Evolutionary conservation across 1,140 invertebrate genomes (phyloP).

Genomic region (Himalopsyche phryganea): DNA sequence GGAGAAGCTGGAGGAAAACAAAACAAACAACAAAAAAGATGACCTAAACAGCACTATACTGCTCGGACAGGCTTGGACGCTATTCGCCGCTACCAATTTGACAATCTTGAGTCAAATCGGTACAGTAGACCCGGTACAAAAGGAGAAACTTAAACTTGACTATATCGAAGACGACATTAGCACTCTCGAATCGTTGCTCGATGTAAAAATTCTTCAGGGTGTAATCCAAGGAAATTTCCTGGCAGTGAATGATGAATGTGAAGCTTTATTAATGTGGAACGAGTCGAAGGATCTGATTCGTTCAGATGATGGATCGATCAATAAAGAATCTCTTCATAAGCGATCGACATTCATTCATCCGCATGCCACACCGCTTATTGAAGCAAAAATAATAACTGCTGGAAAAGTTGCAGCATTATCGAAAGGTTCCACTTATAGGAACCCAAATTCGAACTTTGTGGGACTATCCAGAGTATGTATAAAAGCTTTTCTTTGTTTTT

Average conservation of each 20-base stretch:
- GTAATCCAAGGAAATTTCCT: slow-evolving; percentile 41
- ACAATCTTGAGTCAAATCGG: slow-evolving; percentile 43
- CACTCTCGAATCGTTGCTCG: slow-evolving; percentile 42
- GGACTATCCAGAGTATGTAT: slow-evolving; percentile 44
- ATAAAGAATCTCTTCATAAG: slow-evolving; percentile 13
- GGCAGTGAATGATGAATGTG: slow-evolving; percentile 14
- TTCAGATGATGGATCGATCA: not conserved
- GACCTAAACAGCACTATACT: slow-evolving; percentile 3
- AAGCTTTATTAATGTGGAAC: slow-evolving; percentile 12
- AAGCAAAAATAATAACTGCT: slow-evolving; percentile 38
- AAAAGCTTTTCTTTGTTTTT: too few relatives aligned
- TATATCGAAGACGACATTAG: slow-evolving; percentile 64
- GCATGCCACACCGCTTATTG: slow-evolving; percentile 39
- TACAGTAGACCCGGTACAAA: slow-evolving; percentile 71
- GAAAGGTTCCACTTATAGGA: slow-evolving; percentile 45
- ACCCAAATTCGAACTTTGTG: slow-evolving; percentile 40
- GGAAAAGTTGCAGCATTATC: slow-evolving; percentile 42
- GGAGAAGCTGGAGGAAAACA: not conserved
- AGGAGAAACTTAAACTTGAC: slow-evolving; percentile 63
- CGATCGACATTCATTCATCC: slow-evolving; percentile 38
- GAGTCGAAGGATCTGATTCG: slow-evolving; percentile 14
- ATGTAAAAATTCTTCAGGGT: slow-evolving; percentile 44
- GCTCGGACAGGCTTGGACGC: slow-evolving; percentile 17
- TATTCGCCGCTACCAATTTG: slow-evolving; percentile 25
- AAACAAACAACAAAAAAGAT: not conserved